Evolutionary conservation across 2,113 vertebrate genomes (phyloP).

Genomic region (Cygnus buccinator): DNA sequence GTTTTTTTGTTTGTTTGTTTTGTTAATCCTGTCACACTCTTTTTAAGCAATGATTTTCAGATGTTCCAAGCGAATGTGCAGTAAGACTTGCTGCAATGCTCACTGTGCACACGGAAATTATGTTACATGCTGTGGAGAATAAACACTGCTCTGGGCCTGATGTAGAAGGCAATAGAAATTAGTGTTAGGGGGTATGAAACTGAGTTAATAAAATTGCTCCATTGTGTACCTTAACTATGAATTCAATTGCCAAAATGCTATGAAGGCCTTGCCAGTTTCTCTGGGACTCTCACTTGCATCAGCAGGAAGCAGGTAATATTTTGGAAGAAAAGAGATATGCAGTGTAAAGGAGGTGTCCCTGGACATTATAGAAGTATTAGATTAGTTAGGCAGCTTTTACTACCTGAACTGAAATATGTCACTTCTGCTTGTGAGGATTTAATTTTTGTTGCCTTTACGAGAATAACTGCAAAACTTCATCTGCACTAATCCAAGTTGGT

Average conservation of each 20-base stretch:
- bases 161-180: neutral
- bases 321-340: neutral
- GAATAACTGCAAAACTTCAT: neutral
- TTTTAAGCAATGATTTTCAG: neutral
- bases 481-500: neutral
- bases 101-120: neutral
- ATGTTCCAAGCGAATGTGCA: neutral
- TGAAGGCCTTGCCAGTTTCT: neutral
- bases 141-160: neutral
- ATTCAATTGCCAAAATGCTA: neutral
- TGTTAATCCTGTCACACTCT: neutral
- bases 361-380: neutral
- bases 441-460: neutral
- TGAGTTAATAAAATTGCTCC: neutral
- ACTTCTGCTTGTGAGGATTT: neutral
- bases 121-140: neutral
- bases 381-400: slow-evolving; percentile 8
- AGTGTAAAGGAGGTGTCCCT: neutral
- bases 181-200: neutral
- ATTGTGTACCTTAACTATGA: neutral
- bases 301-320: neutral
- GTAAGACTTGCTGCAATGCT: neutral
- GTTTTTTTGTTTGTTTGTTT: neutral
- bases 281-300: neutral
- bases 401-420: neutral